Evolutionary conservation across 2,797 vertebrate genomes (phyloP).

Genomic region (Discoglossus pictus): DNA sequence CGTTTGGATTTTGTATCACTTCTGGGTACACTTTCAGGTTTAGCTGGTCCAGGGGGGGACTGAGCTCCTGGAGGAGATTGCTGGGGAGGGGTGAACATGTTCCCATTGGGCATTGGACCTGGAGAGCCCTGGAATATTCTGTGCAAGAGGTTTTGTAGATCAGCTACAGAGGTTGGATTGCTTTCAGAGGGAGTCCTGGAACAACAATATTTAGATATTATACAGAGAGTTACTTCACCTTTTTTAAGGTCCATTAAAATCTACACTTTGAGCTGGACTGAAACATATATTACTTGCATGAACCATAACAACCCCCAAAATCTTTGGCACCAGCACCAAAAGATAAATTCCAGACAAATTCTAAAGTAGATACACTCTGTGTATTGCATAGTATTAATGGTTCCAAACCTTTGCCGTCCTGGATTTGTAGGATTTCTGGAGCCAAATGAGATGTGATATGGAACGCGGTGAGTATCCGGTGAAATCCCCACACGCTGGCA

Average conservation of each 20-base stretch:
- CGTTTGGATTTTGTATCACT: constrained; percentile 68
- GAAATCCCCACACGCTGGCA: constrained; percentile 90
- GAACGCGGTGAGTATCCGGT: constrained; percentile 89
- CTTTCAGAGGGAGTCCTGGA: constrained; percentile 75
- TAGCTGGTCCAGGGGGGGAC: constrained; percentile 60
- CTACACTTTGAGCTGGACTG: no score
- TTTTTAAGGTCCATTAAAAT: no score
- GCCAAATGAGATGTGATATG: constrained; percentile 94
- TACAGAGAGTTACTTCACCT: neutral
- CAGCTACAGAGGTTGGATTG: constrained; percentile 73
- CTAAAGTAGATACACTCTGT: no score
- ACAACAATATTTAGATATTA: no score
- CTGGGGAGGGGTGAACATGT: constrained; percentile 71
- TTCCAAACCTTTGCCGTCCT: constrained; percentile 79
- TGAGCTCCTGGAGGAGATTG: constrained; percentile 51
- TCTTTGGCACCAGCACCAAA: no score
- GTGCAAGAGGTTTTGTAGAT: constrained; percentile 87
- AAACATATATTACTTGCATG: no score
- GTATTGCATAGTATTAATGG: neutral
- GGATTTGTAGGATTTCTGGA: constrained; percentile 75
- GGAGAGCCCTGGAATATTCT: constrained; percentile 84
- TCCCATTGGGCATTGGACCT: constrained; percentile 77
- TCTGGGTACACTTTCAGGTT: constrained; percentile 66
- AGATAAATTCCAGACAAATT: no score
- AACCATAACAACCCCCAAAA: no score